A percentile compares a stretch with the other conserved stretches of the same genome.
These are phyloP conservation scores for Doryteuthis pealeii DNA, from an alignment of 1,140 invertebrate species.

Conservation along the genomic window DNA sequence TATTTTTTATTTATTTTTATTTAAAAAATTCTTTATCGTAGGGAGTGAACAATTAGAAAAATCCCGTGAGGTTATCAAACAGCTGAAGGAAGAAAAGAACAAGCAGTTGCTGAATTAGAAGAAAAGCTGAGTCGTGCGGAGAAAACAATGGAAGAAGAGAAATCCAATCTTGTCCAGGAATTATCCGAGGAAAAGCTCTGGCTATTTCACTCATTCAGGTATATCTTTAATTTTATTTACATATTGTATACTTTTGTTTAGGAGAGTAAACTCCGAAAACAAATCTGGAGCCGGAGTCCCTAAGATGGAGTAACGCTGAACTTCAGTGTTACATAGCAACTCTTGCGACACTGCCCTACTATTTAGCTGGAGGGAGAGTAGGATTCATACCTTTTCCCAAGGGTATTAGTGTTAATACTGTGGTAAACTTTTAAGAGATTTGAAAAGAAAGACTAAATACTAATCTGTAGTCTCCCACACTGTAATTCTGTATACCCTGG, in stretches of 20 bases:
- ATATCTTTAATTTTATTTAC: background rate
- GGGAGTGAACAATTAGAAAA: constrained; percentile 56
- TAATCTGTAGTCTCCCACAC: too few species aligned
- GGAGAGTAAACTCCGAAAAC: background rate
- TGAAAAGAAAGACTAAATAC: too few species aligned
- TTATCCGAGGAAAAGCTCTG: constrained; percentile 60
- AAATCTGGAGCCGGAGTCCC: too few species aligned
- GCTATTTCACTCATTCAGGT: constrained; percentile 61
- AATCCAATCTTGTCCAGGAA: constrained; percentile 58
- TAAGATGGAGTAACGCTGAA: too few species aligned
- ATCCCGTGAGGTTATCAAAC: constrained; percentile 55
- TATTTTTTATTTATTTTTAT: too few species aligned
- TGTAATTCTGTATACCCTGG: too few species aligned
- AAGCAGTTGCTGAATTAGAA: constrained; percentile 43
- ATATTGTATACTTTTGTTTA: background rate
- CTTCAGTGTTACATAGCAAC: too few species aligned
- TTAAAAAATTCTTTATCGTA: constrained; percentile 28
- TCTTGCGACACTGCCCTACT: too few species aligned
- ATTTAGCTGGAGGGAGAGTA: too few species aligned
- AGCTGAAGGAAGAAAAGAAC: constrained; percentile 54
- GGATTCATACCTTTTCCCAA: too few species aligned
- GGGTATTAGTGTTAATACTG: too few species aligned
- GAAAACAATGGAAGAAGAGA: constrained; percentile 57
- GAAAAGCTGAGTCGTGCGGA: constrained; percentile 45
- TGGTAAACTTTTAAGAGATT: too few species aligned